Conservation (phyloP, 2,797 vertebrate species). For the Harpagifer antarcticus region DNA sequence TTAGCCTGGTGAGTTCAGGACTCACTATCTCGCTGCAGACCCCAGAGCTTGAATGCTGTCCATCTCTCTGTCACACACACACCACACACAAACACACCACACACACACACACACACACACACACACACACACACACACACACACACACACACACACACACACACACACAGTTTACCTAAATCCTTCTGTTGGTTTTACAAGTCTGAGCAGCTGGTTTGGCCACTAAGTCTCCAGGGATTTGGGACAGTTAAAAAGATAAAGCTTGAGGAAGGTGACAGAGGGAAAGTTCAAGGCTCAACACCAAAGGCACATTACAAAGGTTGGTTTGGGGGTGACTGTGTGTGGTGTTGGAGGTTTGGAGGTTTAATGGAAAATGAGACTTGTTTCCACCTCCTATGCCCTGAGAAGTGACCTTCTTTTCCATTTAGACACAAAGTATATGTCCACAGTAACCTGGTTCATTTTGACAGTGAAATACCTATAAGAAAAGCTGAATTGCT, state of each 20-base stretch:
- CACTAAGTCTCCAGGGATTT: conserved; percentile 72
- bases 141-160: conserved; percentile 25
- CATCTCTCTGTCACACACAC: conserved; percentile 43
- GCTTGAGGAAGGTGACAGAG: conserved; percentile 70
- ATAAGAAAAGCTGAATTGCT: not conserved
- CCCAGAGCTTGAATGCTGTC: conserved; percentile 45
- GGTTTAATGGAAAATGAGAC: conserved; percentile 39
- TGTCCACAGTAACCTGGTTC: not conserved
- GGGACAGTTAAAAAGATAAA: conserved; percentile 79
- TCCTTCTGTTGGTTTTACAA: conserved; percentile 71
- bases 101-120: conserved; percentile 40
- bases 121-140: conserved; percentile 45
- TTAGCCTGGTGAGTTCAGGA: conserved; percentile 67
- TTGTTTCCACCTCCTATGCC: conserved; percentile 46
- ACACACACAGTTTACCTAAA: conserved; percentile 55
- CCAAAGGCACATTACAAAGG: conserved; percentile 41
- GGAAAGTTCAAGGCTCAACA: conserved; percentile 68
- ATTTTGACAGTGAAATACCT: not conserved
- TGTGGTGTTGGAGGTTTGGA: not conserved
- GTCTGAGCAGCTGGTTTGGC: conserved; percentile 79
- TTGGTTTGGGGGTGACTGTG: conserved; percentile 9
- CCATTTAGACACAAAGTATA: not conserved
- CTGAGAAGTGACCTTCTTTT: not conserved
- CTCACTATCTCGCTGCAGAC: conserved; percentile 65
- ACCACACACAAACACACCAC: conserved; percentile 5